Conservation (phyloP, 2,113 vertebrate genomes). For the Leptocoma aspasia region DNA sequence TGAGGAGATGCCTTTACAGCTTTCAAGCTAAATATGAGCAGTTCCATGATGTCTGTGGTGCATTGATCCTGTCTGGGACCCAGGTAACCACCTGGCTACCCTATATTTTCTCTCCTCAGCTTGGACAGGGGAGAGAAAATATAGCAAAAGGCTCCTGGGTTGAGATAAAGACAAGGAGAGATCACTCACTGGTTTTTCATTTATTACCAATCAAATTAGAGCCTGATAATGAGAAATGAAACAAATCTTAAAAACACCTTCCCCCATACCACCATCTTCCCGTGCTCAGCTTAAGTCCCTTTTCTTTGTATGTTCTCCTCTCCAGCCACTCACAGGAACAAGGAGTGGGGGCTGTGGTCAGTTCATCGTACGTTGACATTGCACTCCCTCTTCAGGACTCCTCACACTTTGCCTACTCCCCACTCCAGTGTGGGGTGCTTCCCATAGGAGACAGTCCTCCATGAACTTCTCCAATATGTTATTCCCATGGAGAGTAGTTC, state of each 20-base stretch:
- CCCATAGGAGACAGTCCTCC: not conserved
- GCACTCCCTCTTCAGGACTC: not conserved
- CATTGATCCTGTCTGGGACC: not conserved
- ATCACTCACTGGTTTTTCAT: not conserved
- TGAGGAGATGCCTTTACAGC: not conserved
- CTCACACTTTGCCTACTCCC: not conserved
- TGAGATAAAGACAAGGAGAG: not conserved
- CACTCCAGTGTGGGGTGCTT: not conserved
- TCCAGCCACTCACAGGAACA: not conserved
- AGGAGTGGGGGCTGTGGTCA: too few relatives aligned
- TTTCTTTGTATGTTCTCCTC: not conserved
- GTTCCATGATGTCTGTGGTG: not conserved
- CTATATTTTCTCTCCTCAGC: not conserved
- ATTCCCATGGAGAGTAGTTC: not conserved
- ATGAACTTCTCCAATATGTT: not conserved
- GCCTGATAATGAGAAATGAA: rapidly evolving
- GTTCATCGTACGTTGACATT: rapidly evolving
- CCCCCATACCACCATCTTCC: too few relatives aligned
- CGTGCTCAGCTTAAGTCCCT: too few relatives aligned
- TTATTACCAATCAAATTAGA: not conserved
- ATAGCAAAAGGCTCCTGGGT: rapidly evolving
- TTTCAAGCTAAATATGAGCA: not conserved
- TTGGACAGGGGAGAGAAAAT: not conserved
- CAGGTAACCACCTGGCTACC: not conserved
- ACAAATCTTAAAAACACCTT: not conserved